Conservation (phyloP, 35 echinoderm and acorn worm genomes). For the Apostichopus japonicus region DNA sequence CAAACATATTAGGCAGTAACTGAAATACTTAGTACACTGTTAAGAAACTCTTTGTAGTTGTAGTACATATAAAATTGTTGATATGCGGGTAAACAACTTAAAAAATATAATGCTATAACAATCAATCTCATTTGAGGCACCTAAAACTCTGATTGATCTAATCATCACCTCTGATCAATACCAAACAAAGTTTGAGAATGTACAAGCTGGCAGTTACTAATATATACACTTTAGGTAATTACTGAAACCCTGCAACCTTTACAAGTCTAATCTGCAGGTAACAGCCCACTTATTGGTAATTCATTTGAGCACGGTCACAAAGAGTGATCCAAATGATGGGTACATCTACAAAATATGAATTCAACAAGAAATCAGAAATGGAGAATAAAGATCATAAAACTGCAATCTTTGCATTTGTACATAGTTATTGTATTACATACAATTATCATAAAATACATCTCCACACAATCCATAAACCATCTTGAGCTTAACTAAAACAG, state of each 20-base stretch:
- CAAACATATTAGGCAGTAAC: slow-evolving; percentile 11
- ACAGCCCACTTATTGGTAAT: no score
- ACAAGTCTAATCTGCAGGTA: neutral
- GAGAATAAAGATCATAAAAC: no score
- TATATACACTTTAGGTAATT: slow-evolving; percentile 4
- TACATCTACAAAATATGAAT: no score
- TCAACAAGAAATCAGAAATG: no score
- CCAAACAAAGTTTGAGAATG: neutral
- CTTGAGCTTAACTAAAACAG: neutral
- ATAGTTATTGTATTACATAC: neutral
- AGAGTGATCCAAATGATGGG: no score
- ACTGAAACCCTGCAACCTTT: neutral
- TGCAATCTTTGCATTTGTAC: no score
- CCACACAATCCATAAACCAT: neutral
- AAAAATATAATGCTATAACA: slow-evolving; percentile 26
- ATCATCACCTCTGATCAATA: neutral
- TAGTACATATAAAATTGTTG: slow-evolving; percentile 29
- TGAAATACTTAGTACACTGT: slow-evolving; percentile 21
- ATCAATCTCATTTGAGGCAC: slow-evolving; percentile 6
- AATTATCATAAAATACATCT: neutral
- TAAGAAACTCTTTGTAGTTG: neutral
- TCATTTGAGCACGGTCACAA: no score
- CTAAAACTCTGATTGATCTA: neutral
- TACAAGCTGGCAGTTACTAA: slow-evolving; percentile 32
- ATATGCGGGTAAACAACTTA: slow-evolving; percentile 1